phyloP scores from a whole-genome alignment of 1,140 invertebrate genomes.

The Belonocnema kinseyi region DNA sequence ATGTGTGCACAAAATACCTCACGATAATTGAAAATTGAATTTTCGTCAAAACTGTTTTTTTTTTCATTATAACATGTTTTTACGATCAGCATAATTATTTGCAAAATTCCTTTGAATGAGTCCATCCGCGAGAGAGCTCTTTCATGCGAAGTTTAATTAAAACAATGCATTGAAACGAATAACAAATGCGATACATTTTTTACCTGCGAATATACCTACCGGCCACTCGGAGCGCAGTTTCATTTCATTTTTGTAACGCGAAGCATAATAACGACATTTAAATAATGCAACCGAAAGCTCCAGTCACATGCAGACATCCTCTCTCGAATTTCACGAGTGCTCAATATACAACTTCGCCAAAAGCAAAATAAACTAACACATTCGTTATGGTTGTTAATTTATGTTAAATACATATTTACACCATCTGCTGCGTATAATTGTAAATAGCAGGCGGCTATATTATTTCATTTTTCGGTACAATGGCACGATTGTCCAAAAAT shows the following conservation, averaged over 20 bases:
- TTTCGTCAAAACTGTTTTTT: background rate
- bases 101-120: conserved; percentile 12
- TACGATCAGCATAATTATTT: conserved; percentile 17
- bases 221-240: conserved; percentile 45
- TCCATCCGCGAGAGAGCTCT: background rate
- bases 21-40: background rate
- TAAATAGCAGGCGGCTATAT: conserved; percentile 42
- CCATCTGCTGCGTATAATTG: conserved; percentile 52
- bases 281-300: conserved; percentile 47
- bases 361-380: conserved; percentile 48
- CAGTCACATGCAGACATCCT: conserved; percentile 4
- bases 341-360: conserved; percentile 40
- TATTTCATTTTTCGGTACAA: conserved; percentile 13
- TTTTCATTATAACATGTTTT: background rate
- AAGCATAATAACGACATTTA: conserved; percentile 57
- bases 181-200: conserved; percentile 56
- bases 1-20: background rate
- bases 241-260: conserved; percentile 57
- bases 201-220: conserved; percentile 31
- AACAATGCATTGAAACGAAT: conserved; percentile 54
- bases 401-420: conserved; percentile 63
- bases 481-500: background rate
- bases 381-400: conserved; percentile 58
- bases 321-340: conserved; percentile 28
- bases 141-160: conserved; percentile 39